A percentile compares a stretch with the other conserved stretches of the same genome.
Conservation (phyloP, 2,888 invertebrate species). For the Oegoconia quadripuncta region DNA sequence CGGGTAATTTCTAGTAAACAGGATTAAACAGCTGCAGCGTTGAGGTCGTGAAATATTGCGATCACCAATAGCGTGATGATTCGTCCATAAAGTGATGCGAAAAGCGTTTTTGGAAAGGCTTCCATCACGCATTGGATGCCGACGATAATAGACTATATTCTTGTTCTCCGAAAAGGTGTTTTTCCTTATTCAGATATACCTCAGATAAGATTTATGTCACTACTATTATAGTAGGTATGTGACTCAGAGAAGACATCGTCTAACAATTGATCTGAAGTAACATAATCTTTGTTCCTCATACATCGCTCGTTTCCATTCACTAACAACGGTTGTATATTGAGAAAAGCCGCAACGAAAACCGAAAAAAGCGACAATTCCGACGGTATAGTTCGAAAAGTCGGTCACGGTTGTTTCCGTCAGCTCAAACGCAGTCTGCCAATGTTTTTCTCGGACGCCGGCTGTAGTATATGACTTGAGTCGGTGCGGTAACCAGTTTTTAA, state of each 20-base stretch:
- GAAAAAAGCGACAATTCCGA: conserved; percentile 2
- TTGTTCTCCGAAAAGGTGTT: conserved; percentile 8
- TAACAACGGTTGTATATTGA: not conserved
- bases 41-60: too few species aligned
- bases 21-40: too few species aligned
- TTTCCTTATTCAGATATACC: conserved; percentile 6
- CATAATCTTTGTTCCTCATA: not conserved
- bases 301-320: not conserved
- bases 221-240: not conserved
- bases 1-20: too few species aligned
- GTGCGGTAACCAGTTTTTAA: conserved; percentile 45
- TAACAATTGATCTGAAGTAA: not conserved
- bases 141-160: not conserved
- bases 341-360: conserved; percentile 13
- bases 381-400: conserved; percentile 13
- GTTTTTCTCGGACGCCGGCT: conserved; percentile 55
- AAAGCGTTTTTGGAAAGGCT: too few species aligned
- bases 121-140: not conserved
- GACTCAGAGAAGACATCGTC: conserved; percentile 4
- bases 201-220: conserved; percentile 1
- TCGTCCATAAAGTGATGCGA: too few species aligned
- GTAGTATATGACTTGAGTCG: conserved; percentile 34
- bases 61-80: too few species aligned
- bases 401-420: conserved; percentile 29
- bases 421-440: conserved; percentile 52